Evolutionary conservation across 2,797 vertebrate species (phyloP).

Genomic region (Mus minutoides): DNA sequence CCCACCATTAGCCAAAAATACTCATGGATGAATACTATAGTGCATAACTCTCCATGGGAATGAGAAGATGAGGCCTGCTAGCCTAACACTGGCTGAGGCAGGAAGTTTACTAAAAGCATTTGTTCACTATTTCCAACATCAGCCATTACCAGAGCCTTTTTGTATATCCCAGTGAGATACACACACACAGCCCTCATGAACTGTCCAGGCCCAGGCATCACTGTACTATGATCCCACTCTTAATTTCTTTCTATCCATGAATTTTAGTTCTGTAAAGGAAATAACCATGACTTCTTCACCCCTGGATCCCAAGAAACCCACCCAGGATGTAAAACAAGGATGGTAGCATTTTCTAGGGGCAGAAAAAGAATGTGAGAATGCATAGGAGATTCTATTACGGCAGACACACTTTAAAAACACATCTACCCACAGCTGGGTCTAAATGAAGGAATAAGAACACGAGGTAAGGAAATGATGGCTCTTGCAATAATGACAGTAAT

Average conservation of each 20-base stretch:
- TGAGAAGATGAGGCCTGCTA: constrained; percentile 44
- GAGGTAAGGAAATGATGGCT: neutral
- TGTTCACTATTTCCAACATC: constrained; percentile 30
- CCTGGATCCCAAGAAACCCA: neutral
- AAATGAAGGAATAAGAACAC: neutral
- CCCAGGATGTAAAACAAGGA: neutral
- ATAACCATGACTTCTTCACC: neutral
- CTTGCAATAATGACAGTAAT: neutral
- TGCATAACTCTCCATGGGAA: neutral
- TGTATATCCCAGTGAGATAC: no score
- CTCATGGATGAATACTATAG: neutral
- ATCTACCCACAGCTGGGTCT: neutral
- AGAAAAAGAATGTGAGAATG: neutral
- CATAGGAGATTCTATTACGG: neutral
- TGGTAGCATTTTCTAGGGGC: neutral
- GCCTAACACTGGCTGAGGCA: neutral
- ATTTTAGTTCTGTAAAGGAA: neutral
- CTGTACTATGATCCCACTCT: neutral
- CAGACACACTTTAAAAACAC: neutral
- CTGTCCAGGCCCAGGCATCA: neutral
- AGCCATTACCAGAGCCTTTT: neutral
- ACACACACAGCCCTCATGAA: neutral
- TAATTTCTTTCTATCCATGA: neutral
- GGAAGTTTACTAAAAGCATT: neutral
- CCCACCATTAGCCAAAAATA: neutral